phyloP scores from a whole-genome alignment of 2,113 vertebrate species.

The Stigmatopora argus region DNA sequence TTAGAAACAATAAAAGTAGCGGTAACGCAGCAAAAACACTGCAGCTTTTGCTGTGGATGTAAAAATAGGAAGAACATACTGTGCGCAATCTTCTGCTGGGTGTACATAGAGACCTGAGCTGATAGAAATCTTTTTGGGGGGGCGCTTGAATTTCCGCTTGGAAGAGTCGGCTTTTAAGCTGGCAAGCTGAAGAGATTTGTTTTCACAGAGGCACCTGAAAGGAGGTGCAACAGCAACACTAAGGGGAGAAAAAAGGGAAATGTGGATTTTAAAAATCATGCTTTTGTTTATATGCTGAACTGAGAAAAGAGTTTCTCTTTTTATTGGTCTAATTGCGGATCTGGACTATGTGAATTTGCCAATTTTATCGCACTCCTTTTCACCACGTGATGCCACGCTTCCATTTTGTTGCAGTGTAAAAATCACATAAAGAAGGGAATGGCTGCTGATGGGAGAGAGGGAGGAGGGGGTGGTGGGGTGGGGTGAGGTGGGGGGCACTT shows the following conservation, averaged over 20 bases:
- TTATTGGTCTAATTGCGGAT: constrained; percentile 70
- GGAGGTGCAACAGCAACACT: not conserved
- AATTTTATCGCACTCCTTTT: constrained; percentile 66
- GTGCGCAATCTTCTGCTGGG: constrained; percentile 4
- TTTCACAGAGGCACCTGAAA: constrained; percentile 25
- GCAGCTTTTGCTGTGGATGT: not conserved
- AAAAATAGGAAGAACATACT: not conserved
- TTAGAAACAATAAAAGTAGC: constrained; percentile 5
- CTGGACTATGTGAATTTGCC: constrained; percentile 67
- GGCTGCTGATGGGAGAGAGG: constrained; percentile 18
- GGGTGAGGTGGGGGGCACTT: constrained; percentile 13
- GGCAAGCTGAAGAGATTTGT: constrained; percentile 36
- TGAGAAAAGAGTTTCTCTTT: constrained; percentile 72
- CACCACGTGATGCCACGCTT: constrained; percentile 59
- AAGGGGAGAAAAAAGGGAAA: constrained; percentile 1
- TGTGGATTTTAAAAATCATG: constrained; percentile 16
- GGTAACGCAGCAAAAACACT: constrained; percentile 2
- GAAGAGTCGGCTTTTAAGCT: constrained; percentile 23
- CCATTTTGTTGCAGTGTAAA: constrained; percentile 55
- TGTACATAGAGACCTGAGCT: constrained; percentile 20
- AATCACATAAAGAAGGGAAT: constrained; percentile 37
- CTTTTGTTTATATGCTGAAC: constrained; percentile 65
- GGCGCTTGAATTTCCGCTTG: constrained; percentile 14
- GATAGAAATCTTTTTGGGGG: constrained; percentile 33
- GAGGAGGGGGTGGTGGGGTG: not conserved